Percentiles rank a stretch among this genome's conserved stretches.
Conservation (phyloP, 2,797 vertebrate species). For the Hypotaenidia philippensis region DNA sequence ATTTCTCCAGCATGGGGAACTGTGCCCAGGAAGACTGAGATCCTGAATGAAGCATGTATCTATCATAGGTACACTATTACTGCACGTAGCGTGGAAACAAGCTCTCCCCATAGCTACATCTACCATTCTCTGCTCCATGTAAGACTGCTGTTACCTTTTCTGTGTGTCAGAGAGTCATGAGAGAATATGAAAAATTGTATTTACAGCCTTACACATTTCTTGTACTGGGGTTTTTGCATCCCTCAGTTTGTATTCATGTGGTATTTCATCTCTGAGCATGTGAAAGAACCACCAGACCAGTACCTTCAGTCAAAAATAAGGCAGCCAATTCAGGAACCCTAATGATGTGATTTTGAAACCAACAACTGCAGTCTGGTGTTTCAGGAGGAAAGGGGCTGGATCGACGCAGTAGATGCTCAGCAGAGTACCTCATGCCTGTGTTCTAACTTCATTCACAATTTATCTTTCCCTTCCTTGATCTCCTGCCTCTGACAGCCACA, state of each 20-base stretch:
- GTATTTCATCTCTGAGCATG: background rate
- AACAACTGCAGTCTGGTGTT: background rate
- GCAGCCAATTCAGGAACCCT: background rate
- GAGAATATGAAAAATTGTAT: background rate
- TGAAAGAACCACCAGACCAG: background rate
- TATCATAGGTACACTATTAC: background rate
- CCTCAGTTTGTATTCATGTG: background rate
- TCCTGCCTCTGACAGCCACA: background rate
- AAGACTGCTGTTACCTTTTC: background rate
- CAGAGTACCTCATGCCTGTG: background rate
- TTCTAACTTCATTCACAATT: conserved; percentile 17
- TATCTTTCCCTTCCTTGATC: background rate
- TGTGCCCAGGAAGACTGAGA: background rate
- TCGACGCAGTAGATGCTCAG: background rate
- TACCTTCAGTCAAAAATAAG: background rate
- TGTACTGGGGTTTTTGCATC: background rate
- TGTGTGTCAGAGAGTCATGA: background rate
- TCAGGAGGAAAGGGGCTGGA: background rate
- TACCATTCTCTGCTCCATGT: background rate
- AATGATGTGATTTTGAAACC: background rate
- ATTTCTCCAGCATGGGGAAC: background rate
- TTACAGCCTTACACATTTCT: background rate
- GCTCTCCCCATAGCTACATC: background rate
- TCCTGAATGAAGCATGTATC: background rate
- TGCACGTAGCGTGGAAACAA: background rate